phyloP scores from a whole-genome alignment of 2,113 vertebrate genomes.

The Campylorhamphus procurvoides region DNA sequence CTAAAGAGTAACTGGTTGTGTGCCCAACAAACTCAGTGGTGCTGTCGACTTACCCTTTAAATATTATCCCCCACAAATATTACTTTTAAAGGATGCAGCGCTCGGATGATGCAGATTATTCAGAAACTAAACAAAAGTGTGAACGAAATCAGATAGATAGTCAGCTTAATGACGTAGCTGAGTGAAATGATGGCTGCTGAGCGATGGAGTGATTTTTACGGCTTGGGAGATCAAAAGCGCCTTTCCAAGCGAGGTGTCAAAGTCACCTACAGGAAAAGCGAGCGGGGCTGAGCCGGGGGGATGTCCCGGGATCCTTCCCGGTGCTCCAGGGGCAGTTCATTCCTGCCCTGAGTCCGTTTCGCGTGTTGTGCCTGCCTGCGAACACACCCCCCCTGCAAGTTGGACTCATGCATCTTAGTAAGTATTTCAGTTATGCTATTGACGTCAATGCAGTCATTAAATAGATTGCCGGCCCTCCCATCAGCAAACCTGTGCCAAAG shows the following conservation, averaged over 20 bases:
- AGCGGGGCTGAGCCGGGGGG: neutral
- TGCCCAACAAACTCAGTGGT: neutral
- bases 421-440: slow-evolving; percentile 99
- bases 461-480: slow-evolving; percentile 89
- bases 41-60: neutral
- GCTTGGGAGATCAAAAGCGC: neutral
- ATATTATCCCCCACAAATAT: neutral
- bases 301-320: neutral
- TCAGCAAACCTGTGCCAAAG: slow-evolving; percentile 84
- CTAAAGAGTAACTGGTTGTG: neutral
- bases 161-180: neutral
- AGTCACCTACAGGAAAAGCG: neutral
- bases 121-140: neutral
- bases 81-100: neutral
- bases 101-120: neutral
- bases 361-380: slow-evolving; percentile 76
- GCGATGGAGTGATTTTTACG: neutral
- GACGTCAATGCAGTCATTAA: slow-evolving; percentile 99
- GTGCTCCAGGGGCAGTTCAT: slow-evolving; percentile 22
- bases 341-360: slow-evolving; percentile 77
- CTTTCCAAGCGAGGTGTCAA: rapidly evolving
- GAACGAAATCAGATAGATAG: neutral
- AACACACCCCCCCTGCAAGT: slow-evolving; percentile 79
- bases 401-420: slow-evolving; percentile 91
- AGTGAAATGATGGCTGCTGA: neutral